Conservation (phyloP, 2,888 invertebrate species). For the Cheilosia vulpina region DNA sequence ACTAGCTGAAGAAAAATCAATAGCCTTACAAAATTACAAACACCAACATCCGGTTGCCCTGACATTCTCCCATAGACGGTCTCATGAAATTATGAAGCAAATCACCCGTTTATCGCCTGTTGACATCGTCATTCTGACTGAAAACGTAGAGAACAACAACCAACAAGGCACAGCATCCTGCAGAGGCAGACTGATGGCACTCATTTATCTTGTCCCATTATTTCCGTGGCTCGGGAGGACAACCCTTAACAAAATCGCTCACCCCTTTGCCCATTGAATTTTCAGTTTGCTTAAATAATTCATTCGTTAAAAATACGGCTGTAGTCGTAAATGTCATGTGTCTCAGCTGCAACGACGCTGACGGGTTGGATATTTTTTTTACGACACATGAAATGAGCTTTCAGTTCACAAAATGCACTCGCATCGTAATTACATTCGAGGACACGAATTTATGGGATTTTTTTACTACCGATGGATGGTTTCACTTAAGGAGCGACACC, state of each 20-base stretch:
- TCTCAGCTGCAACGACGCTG: not conserved
- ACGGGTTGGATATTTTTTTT: not conserved
- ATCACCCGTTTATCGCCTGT: conserved; percentile 57
- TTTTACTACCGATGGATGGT: not conserved
- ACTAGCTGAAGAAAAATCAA: not conserved
- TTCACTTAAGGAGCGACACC: conserved; percentile 1
- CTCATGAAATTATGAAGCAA: conserved; percentile 54
- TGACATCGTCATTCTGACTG: conserved; percentile 16
- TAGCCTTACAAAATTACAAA: conserved; percentile 9
- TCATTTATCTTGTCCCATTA: conserved; percentile 36
- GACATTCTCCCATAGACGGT: not conserved
- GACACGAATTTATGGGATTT: not conserved
- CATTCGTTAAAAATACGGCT: conserved; percentile 9
- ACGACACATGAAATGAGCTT: not conserved
- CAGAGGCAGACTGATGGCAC: conserved; percentile 18
- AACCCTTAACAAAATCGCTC: not conserved
- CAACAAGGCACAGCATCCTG: not conserved
- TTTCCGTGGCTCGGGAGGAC: conserved; percentile 1
- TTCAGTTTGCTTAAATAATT: conserved; percentile 44
- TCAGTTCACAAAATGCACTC: conserved; percentile 11
- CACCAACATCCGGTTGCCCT: not conserved
- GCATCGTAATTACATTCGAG: conserved; percentile 21
- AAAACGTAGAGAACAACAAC: conserved; percentile 16
- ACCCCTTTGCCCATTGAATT: conserved; percentile 14
- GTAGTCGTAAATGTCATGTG: not conserved